phyloP scores from a whole-genome alignment of 2,113 vertebrate species.

The Dinomys branickii region DNA sequence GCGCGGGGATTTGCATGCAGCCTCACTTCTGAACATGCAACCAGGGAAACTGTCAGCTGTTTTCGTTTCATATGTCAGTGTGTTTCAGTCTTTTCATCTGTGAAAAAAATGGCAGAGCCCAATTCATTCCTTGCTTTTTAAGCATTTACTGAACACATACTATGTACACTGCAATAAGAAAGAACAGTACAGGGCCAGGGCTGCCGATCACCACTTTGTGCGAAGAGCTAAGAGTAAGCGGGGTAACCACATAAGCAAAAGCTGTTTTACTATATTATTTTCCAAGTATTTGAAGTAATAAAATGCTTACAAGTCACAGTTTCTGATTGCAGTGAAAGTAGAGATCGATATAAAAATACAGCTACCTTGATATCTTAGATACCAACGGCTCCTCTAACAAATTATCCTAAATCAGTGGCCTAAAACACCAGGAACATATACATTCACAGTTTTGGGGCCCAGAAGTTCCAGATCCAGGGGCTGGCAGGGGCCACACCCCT shows the following conservation, averaged over 20 bases:
- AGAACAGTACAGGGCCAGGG: neutral
- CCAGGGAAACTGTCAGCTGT: neutral
- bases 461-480: neutral
- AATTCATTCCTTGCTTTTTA: constrained; percentile 55
- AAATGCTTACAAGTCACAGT: neutral
- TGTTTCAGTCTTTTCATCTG: constrained; percentile 40
- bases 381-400: neutral
- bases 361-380: neutral
- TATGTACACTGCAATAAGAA: neutral
- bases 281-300: constrained; percentile 12
- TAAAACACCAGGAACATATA: neutral
- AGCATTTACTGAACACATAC: neutral
- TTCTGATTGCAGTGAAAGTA: constrained; percentile 12
- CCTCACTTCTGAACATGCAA: neutral
- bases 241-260: neutral
- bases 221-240: neutral
- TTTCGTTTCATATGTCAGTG: neutral
- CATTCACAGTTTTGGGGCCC: neutral
- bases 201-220: neutral
- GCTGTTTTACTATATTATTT: neutral
- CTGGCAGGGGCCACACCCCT: neutral
- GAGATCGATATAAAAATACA: neutral
- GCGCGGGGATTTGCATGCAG: neutral
- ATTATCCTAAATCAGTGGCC: neutral
- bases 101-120: neutral